phyloP scores from a whole-genome alignment of 2,888 invertebrate genomes.

The Dryococelus australis region DNA sequence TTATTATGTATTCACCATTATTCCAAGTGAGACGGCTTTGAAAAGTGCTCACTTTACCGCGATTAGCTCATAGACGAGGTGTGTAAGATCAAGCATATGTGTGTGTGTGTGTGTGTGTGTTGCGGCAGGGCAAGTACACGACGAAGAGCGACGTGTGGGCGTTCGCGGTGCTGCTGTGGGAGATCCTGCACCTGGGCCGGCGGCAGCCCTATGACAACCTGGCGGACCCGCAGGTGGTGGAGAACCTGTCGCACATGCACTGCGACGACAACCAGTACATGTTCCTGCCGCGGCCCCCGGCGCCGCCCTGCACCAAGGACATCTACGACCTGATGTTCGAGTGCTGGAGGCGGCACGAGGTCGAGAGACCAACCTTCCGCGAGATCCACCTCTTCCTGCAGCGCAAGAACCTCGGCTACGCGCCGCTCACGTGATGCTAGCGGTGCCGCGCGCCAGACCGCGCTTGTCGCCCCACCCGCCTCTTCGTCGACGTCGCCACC shows the following conservation, averaged over 20 bases:
- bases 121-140: slow-evolving; percentile 77
- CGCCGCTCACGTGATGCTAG: slow-evolving; percentile 48
- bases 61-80: no score
- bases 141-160: slow-evolving; percentile 93
- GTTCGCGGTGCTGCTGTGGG: slow-evolving; percentile 88
- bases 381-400: slow-evolving; percentile 69
- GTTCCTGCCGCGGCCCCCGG: slow-evolving; percentile 56
- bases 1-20: no score
- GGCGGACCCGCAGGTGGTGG: slow-evolving; percentile 79
- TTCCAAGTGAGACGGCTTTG: no score
- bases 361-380: slow-evolving; percentile 65
- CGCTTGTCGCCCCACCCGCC: no score
- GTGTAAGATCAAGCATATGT: not conserved
- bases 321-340: slow-evolving; percentile 68
- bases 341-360: slow-evolving; percentile 66
- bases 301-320: slow-evolving; percentile 65
- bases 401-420: slow-evolving; percentile 60
- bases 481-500: no score
- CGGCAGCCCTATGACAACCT: slow-evolving; percentile 79
- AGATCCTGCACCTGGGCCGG: slow-evolving; percentile 80
- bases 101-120: not conserved
- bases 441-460: not conserved
- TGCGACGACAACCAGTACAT: slow-evolving; percentile 62
- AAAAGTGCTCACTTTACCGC: no score
- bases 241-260: slow-evolving; percentile 78